Evolutionary conservation across 2,797 vertebrate species (phyloP).

Genomic region (Catostomus latipinnis): DNA sequence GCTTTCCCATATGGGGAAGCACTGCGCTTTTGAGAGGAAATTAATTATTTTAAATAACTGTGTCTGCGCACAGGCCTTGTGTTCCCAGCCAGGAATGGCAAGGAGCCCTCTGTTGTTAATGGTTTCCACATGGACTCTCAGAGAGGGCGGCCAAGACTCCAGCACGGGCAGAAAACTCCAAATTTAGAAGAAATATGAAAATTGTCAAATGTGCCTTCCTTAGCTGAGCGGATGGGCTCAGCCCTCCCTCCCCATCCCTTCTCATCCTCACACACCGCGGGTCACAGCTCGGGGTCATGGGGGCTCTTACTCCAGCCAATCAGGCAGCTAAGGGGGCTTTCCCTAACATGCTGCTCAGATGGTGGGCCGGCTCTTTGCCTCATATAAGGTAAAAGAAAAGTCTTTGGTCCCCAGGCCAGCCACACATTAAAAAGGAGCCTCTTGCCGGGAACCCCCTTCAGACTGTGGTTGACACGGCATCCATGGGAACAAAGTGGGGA

Average conservation of each 20-base stretch:
- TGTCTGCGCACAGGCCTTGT: conserved; percentile 66
- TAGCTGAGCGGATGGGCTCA: conserved; percentile 83
- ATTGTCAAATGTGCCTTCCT: conserved; percentile 91
- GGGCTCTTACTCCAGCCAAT: conserved; percentile 79
- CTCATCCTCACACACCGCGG: conserved; percentile 67
- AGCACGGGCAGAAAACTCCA: conserved; percentile 93
- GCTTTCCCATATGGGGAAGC: conserved; percentile 61
- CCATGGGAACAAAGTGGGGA: conserved; percentile 55
- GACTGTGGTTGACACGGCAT: conserved; percentile 24
- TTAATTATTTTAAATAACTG: conserved; percentile 75
- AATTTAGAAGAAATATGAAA: conserved; percentile 99
- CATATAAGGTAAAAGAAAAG: conserved; percentile 95
- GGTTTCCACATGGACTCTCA: conserved; percentile 87
- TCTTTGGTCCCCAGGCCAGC: conserved; percentile 68
- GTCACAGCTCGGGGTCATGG: conserved; percentile 79
- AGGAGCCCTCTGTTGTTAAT: conserved; percentile 76
- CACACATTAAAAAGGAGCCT: conserved; percentile 68
- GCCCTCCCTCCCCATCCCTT: conserved; percentile 47
- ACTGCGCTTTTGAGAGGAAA: conserved; percentile 66
- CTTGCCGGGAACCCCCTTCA: conserved; percentile 48
- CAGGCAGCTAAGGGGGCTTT: conserved; percentile 71
- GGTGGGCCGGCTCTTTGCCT: conserved; percentile 81
- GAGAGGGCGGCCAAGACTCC: conserved; percentile 82
- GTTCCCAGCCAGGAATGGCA: conserved; percentile 77
- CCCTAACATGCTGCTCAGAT: conserved; percentile 74